Evolutionary conservation across 2,797 vertebrate genomes (phyloP).

Genomic region (Poecilia wingei): DNA sequence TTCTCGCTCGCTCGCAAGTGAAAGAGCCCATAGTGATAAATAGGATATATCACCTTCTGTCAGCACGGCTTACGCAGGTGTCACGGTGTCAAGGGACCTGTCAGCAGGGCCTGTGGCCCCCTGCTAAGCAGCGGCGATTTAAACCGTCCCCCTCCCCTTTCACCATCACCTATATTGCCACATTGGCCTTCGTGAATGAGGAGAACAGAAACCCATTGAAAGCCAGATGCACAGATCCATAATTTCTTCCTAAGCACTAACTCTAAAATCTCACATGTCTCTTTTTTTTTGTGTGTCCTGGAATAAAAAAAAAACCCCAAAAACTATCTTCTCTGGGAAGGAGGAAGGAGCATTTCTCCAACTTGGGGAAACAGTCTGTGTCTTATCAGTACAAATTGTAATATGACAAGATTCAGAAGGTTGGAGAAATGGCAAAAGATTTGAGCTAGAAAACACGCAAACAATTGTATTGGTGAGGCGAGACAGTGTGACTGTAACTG

Average conservation of each 20-base stretch:
- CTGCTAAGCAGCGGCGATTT: slow-evolving; percentile 44
- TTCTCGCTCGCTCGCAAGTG: not conserved
- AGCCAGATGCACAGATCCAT: slow-evolving; percentile 38
- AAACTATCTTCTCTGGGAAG: not conserved
- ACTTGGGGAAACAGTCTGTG: not conserved
- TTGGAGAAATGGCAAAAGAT: not conserved
- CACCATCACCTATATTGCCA: slow-evolving; percentile 37
- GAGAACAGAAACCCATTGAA: slow-evolving; percentile 44
- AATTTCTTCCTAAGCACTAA: slow-evolving; percentile 51
- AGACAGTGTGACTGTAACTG: slow-evolving; percentile 26
- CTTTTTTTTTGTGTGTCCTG: too few species aligned
- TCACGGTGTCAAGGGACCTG: slow-evolving; percentile 68
- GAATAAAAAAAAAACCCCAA: slow-evolving; percentile 24
- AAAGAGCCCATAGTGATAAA: slow-evolving; percentile 27
- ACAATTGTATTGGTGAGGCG: not conserved
- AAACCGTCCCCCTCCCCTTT: slow-evolving; percentile 38
- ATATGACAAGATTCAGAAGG: not conserved
- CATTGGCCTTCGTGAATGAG: slow-evolving; percentile 48
- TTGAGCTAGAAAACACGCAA: not conserved
- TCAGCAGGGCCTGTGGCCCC: slow-evolving; percentile 42
- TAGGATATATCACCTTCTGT: slow-evolving; percentile 59
- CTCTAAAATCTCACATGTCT: slow-evolving; percentile 12
- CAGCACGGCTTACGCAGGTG: slow-evolving; percentile 45
- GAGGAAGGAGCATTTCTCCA: not conserved
- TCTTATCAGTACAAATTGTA: not conserved